Base-by-base conservation (phyloP, 2,797 vertebrate species). In the Schizopygopsis malacanthus region DNA sequence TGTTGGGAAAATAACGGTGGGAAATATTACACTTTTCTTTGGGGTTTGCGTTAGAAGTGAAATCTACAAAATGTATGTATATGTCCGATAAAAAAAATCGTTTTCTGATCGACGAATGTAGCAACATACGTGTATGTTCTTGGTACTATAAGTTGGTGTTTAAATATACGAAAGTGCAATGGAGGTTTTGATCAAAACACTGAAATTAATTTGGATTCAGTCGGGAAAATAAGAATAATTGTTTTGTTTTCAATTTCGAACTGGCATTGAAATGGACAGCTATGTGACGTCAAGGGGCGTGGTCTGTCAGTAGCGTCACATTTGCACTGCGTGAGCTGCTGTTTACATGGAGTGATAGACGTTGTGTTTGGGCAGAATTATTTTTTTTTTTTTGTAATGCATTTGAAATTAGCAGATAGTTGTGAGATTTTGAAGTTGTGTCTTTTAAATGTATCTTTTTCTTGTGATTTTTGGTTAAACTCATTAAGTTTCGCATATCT, bases 231-330 rank as follows among this genome's bases (percentile, higher is more conserved):
- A 25, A 37, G 4, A 22, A 20, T 28, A 20, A 33, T n/a, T 37
- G 43, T 83, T 39, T 33, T 75, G 25, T 81, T 83, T 20, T n/a
- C 41, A 2, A 70, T 82, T 90, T 88, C 81, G 61, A 16, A 45
- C 78, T 4, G 89, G 89, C 89, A 77, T 33, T 67, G 15, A 28
- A 41, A 20, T n/a, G 81, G 86, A 11, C 89, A 86, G 73, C 86
- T 81, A 65, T 87, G 67, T 37, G 43, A 79, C 82, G 85, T 86
- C 65, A 83, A 80, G 85, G 86, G 87, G 87, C 83, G 85, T 80
- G 87, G 89, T 43, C 73, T 86, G 16, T 3, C 20, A 13, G 61
- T 2, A 6, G 54, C 28, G 79, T 78, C 67, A 78, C 54, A 22
- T 67, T 67, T 54, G 20, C 12, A 5, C 50, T 65, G 81, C 65